These are phyloP conservation scores for Eulemur coronatus DNA, from an alignment of 2,797 vertebrate species.

Conservation along the genomic window DNA sequence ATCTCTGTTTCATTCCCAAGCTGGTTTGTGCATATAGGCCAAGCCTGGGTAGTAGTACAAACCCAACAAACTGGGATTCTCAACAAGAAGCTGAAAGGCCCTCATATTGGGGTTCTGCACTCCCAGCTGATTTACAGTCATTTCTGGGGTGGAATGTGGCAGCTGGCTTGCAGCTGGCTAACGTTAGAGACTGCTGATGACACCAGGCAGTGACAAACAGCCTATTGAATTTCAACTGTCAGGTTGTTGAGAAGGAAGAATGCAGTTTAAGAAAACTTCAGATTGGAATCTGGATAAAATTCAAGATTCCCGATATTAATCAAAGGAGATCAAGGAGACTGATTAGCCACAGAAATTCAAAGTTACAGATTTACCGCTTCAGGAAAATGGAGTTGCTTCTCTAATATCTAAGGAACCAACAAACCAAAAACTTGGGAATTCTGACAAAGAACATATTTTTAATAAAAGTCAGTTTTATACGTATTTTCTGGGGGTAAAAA, in stretches of 20 bases:
- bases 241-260: background rate
- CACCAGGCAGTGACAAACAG: slow-evolving; percentile 40
- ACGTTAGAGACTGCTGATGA: background rate
- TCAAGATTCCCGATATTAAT: background rate
- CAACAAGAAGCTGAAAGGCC: background rate
- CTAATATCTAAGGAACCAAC: background rate
- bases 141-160: slow-evolving; percentile 33
- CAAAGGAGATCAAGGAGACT: background rate
- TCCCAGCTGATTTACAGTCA: slow-evolving; percentile 1
- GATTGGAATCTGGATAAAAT: slow-evolving; percentile 16
- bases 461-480: background rate
- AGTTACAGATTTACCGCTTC: background rate
- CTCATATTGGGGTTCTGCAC: background rate
- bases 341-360: slow-evolving; percentile 15
- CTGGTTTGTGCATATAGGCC: slow-evolving; percentile 45
- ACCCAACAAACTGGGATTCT: slow-evolving; percentile 32
- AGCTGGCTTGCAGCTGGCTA: slow-evolving; percentile 32
- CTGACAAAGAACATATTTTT: background rate
- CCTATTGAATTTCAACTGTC: slow-evolving; percentile 51
- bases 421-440: background rate
- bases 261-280: background rate
- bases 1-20: slow-evolving; percentile 71
- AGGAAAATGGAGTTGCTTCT: background rate
- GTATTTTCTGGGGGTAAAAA: background rate
- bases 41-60: slow-evolving; percentile 49